These are phyloP conservation scores for Callyntrura guangdongensis DNA, from an alignment of 2,888 invertebrate species.

Conservation along the genomic window DNA sequence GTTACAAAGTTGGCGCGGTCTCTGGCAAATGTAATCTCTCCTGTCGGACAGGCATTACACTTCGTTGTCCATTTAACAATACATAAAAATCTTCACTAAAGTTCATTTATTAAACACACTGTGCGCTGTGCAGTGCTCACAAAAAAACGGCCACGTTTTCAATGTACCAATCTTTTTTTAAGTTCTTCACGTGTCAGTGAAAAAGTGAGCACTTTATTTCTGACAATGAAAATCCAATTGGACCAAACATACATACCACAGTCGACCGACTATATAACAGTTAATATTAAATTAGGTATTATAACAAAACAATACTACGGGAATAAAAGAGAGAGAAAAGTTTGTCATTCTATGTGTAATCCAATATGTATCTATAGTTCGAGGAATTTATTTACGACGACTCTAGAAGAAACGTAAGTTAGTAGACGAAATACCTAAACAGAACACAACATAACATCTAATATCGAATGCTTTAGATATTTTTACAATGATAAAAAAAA, in stretches of 20 bases:
- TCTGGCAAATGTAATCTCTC: constrained; percentile 16
- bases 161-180: not conserved
- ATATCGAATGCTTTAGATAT: not conserved
- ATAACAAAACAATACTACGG: not conserved
- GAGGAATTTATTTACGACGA: not conserved
- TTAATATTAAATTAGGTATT: not conserved
- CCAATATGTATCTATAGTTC: not conserved
- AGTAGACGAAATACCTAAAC: not conserved
- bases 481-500: not conserved
- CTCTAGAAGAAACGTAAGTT: not conserved
- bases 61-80: constrained; percentile 49
- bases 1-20: constrained; percentile 41
- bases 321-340: not conserved
- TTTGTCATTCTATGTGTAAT: constrained; percentile 15
- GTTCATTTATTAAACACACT: not conserved
- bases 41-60: not conserved
- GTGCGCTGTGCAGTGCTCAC: too few relatives aligned
- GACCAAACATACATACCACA: constrained; percentile 1
- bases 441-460: not conserved
- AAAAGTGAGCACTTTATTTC: constrained; percentile 60
- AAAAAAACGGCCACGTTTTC: constrained; percentile 4
- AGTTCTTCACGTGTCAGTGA: constrained; percentile 49
- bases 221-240: constrained; percentile 54
- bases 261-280: not conserved
- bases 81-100: constrained; percentile 29